Evolutionary conservation across 2,888 invertebrate species (phyloP), one percentile per base, ranked within the genome.

Genomic region (Cantharis flavilabris): DNA sequence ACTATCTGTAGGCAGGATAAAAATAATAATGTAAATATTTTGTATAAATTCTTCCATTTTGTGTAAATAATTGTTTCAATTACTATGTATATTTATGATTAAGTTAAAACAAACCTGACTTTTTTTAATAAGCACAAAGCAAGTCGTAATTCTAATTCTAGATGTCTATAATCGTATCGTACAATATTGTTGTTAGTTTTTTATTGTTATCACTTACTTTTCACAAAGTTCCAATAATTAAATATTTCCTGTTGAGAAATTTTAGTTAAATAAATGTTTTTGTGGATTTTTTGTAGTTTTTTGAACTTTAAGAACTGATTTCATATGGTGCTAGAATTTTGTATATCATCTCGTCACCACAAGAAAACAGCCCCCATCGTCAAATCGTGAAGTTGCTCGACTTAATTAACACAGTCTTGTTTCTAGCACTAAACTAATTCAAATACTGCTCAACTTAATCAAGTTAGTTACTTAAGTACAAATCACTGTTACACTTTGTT

Each of bases 311-410:
- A 89, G 89, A 88, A 89, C 89, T 89, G 89, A 88, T 92, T 92
- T 92, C 92, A 91, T 92, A 92, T 92, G 92, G 92, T 92, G 92
- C 92, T 92, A 92, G 92, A 92, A 88, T 88, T 88, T 80, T 81
- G n/a, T n/a, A 81, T 85, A 83, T 77, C 83, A 91, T 92, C 92
- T 91, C 90, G 85, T 88, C 92, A 92, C 92, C 90, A 91, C 90
- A 90, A 90, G 91, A 92, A 92, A 91, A 88, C 92, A 92, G 92
- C 92, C 89, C 90, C 90, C 92, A 90, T 90, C 74, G 69, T 81
- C 81, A 82, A 83, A 81, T 30, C 49, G 49, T 49, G 49, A 20
- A 20, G 5, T 49, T 49, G n/a, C 49, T 49, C 49, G n/a, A 49
- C n/a, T 49, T n/a, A 49, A 49, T 49, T 49, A 49, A 33, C 70